phyloP scores from a whole-genome alignment of 2,888 invertebrate species.

The Drosophila melanosoma region DNA sequence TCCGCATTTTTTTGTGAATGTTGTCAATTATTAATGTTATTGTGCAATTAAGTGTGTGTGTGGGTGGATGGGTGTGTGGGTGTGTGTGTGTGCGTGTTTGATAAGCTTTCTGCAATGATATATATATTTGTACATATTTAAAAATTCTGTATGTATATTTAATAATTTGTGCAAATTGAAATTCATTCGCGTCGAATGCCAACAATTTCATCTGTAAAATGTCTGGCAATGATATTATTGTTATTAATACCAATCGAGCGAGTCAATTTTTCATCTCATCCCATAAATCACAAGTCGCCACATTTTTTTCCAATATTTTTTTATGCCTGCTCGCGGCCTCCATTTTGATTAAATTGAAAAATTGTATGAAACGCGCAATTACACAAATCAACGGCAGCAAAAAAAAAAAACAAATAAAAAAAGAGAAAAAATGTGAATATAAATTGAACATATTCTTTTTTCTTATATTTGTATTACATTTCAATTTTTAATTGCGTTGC shows the following conservation, averaged over 20 bases:
- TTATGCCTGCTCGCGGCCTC: conserved; percentile 5
- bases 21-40: conserved; percentile 41
- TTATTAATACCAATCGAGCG: conserved; percentile 61
- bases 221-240: conserved; percentile 63
- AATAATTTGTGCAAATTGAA: conserved; percentile 69
- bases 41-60: conserved; percentile 3
- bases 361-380: conserved; percentile 66
- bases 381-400: conserved; percentile 69
- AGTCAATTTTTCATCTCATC: conserved; percentile 47
- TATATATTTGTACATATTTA: background rate
- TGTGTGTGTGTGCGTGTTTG: conserved; percentile 15
- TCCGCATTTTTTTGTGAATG: conserved; percentile 13
- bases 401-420: conserved; percentile 34
- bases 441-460: conserved; percentile 31
- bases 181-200: conserved; percentile 62
- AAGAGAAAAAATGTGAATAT: conserved; percentile 42
- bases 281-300: conserved; percentile 38
- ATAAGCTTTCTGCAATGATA: conserved; percentile 22
- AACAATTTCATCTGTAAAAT: conserved; percentile 64
- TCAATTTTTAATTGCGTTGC: conserved; percentile 12
- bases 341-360: conserved; percentile 70
- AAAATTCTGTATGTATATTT: conserved; percentile 24
- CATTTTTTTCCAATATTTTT: background rate
- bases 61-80: conserved; percentile 12
- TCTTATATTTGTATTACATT: conserved; percentile 43